Evolutionary conservation across 2,113 vertebrate species (phyloP).

Genomic region (Erinaceus europaeus): DNA sequence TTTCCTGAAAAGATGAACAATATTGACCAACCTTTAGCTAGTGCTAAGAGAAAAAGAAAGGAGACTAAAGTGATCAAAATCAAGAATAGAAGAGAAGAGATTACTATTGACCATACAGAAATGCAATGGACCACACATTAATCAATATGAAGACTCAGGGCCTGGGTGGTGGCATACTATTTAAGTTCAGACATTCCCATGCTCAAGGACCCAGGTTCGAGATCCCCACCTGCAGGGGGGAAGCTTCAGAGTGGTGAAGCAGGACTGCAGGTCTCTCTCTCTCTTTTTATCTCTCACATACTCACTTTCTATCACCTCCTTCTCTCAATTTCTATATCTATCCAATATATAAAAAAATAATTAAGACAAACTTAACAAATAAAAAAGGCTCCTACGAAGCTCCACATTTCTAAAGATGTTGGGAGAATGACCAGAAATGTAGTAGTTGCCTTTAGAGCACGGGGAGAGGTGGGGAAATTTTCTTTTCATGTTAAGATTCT

Average conservation of each 20-base stretch:
- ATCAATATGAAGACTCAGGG: neutral
- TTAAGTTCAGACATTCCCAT: too few species aligned
- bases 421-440: neutral
- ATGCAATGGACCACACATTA: neutral
- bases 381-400: neutral
- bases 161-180: too few species aligned
- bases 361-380: too few species aligned
- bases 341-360: too few species aligned
- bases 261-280: too few species aligned
- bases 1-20: slow-evolving; percentile 5
- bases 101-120: neutral
- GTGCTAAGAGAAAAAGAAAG: neutral
- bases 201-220: too few species aligned
- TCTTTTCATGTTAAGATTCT: neutral
- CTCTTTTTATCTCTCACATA: too few species aligned
- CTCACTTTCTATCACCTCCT: too few species aligned
- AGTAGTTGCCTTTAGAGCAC: neutral
- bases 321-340: too few species aligned
- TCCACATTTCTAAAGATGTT: neutral
- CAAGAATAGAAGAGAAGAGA: neutral
- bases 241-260: too few species aligned
- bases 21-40: neutral
- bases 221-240: too few species aligned
- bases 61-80: neutral
- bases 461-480: neutral